Evolutionary conservation across 2,888 invertebrate species (phyloP), one percentile per base, ranked within the genome.

Genomic region (Diarsia dahlii): DNA sequence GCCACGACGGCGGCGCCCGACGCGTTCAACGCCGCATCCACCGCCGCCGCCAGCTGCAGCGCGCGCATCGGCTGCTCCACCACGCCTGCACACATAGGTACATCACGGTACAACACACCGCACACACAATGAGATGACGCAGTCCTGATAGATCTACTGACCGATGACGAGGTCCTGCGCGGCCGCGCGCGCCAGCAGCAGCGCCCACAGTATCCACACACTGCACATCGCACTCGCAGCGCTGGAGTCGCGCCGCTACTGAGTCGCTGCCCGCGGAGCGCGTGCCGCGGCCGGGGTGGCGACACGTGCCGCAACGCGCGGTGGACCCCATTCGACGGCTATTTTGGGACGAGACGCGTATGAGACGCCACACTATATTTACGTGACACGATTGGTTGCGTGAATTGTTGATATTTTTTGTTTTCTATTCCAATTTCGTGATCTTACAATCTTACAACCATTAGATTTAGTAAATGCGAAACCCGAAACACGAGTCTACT

Each of bases 31-130:
- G 88, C 90, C 82, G 90, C 91, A 80, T 87, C 89, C 81, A 90
- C 92, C 68, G 89, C 89, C 71, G 90, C 92, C 80, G 89, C 89
- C 86, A 92, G 85, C 86, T 82, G 85, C 89, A 81, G 84, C 80
- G 87, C 90, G 78, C 84, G 86, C 84, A 64, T 81, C 82, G 90
- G 90, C 76, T 83, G 84, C 87, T 92, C 92, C 87, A 92, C 90
- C 80, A 92, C 92, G 13, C 92, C 92, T 92, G 87, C 65, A 13
- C 50, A 76, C 68, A 77, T 39, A n/a, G n/a, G n/a, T n/a, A 39
- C 39, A 39, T 8, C 39, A 39, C 50, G 28, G 28, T 8, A 28
- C 23, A 10, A 15, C 18, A n/a, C 15, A 20, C 23, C 48, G 18
- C 39, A 48, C 34, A 18, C 9, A 12, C 8, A 23, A 12, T 6